Evolutionary conservation across 2,113 vertebrate species (phyloP).

Genomic region (Orientallactaga bullata): DNA sequence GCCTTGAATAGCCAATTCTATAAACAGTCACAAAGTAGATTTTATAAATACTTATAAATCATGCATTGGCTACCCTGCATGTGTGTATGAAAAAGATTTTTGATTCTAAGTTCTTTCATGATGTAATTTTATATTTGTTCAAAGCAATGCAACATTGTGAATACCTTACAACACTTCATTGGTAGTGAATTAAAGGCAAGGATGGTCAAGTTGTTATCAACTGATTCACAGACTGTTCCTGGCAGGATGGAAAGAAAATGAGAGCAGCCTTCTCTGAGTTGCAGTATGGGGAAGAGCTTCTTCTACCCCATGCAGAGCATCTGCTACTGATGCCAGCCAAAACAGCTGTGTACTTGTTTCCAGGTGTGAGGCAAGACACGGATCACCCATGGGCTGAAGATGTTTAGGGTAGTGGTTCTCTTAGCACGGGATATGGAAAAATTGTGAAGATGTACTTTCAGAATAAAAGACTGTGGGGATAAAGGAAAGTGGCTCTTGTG

Average conservation of each 20-base stretch:
- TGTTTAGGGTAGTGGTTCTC: constrained; percentile 38
- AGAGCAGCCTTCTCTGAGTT: neutral
- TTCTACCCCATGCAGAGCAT: neutral
- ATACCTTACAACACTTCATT: constrained; percentile 33
- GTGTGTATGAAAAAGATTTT: neutral
- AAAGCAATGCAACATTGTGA: constrained; percentile 16
- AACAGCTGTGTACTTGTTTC: constrained; percentile 9
- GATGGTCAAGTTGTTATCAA: constrained; percentile 15
- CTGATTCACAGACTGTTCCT: constrained; percentile 37
- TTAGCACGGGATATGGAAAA: neutral
- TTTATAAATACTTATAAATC: constrained; percentile 42
- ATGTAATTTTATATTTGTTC: constrained; percentile 38
- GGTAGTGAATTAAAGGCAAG: constrained; percentile 52
- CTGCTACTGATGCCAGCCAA: constrained; percentile 17
- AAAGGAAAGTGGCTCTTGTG: neutral
- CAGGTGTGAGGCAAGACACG: constrained; percentile 66
- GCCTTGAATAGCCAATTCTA: constrained; percentile 32
- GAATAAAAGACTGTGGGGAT: neutral
- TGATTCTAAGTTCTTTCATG: constrained; percentile 41
- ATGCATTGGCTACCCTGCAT: constrained; percentile 14
- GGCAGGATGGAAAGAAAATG: neutral
- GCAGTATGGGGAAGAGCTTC: neutral
- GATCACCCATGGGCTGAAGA: neutral
- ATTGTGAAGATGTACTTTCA: neutral
- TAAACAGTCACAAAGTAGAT: constrained; percentile 52